phyloP scores from a whole-genome alignment of 2,888 invertebrate species.

The Pseudococcus viburni region DNA sequence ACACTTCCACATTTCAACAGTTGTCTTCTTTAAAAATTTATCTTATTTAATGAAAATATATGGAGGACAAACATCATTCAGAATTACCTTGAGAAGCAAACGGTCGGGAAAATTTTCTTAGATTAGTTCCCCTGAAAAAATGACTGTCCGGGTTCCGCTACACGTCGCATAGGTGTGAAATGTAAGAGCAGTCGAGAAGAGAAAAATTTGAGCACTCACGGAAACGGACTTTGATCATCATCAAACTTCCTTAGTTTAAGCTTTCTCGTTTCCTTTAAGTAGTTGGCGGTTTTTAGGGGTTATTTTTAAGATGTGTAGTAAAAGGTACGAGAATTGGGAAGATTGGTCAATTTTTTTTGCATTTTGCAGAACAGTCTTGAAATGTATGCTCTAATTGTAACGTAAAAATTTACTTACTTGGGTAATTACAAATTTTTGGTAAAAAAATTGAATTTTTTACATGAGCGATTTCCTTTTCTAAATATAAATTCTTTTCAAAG shows the following conservation, averaged over 20 bases:
- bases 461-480: too few relatives aligned
- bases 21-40: conserved; percentile 23
- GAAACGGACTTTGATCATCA: not conserved
- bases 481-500: too few relatives aligned
- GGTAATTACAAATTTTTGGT: too few relatives aligned
- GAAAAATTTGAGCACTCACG: not conserved
- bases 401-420: too few relatives aligned
- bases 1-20: conserved; percentile 6
- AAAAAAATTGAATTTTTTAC: too few relatives aligned
- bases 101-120: not conserved
- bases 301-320: not conserved
- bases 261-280: not conserved
- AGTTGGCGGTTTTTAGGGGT: not conserved
- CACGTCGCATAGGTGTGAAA: not conserved
- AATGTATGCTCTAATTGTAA: too few relatives aligned
- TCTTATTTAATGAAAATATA: conserved; percentile 21
- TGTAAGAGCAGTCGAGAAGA: not conserved
- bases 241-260: not conserved
- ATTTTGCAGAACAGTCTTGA: too few relatives aligned
- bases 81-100: not conserved
- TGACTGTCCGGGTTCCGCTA: not conserved
- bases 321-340: too few relatives aligned
- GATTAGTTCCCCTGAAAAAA: not conserved
- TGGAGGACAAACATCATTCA: not conserved
- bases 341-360: too few relatives aligned